Base-by-base conservation (phyloP, 2,888 invertebrate genomes). In the Dioctria rufipes region DNA sequence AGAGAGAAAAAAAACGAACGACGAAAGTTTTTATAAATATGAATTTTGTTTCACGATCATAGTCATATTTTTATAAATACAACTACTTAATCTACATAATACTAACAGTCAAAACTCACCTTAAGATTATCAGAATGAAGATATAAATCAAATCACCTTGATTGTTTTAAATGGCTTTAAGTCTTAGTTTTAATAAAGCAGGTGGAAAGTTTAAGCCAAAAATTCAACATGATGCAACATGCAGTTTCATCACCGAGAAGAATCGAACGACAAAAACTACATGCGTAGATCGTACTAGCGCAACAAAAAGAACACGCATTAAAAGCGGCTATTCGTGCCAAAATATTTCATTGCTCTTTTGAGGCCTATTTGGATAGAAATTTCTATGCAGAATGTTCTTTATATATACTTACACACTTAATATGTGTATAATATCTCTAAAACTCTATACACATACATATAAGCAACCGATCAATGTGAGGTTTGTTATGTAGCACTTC, bases 301-400 rank as follows among this genome's bases (percentile, higher is more conserved):
- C 42, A 51, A 6, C n/a, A n/a, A 79, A 78, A 58, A 39, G 25
- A 69, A 79, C 67, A 79, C 60, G 79, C 79, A 79, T 79, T 69
- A 67, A 67, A 60, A 78, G 37, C 66, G 58, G 37, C n/a, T 54
- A n/a, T 43, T 5, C 42, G 78, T 82, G 82, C 82, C 82, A 82
- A 82, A 78, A 78, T 78, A 82, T 82, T 82, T 82, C 81, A 82
- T 78, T 82, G 67, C 81, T 78, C 81, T 80, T 82, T 82, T 82
- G 82, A 78, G 81, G 82, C 82, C 81, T 82, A 82, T 82, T 82
- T 81, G 82, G 82, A 82, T 82, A 49, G 81, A 82, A 82, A 60
- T 80, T 71, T 80, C 69, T 60, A 63, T 63, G 49, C 61, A 63
- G 49, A 63, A 63, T 13, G 37, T 46, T 61, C 43, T 25, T 43